phyloP scores from a whole-genome alignment of 2,113 vertebrate species.

The Phocoena sinus region DNA sequence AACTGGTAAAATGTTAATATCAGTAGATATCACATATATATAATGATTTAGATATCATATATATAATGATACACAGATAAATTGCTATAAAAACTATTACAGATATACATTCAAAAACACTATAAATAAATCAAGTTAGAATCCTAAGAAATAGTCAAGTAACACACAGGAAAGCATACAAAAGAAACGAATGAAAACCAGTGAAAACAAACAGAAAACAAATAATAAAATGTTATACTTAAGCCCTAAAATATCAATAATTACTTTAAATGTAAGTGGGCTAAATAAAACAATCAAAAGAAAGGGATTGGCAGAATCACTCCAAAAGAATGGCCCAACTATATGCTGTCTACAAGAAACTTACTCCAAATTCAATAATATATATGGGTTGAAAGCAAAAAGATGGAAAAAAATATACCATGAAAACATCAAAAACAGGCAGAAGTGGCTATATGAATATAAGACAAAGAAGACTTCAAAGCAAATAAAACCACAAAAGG shows the following conservation, averaged over 20 bases:
- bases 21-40: neutral
- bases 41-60: neutral
- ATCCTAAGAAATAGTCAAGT: no score
- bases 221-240: no score
- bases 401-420: neutral
- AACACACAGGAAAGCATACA: no score
- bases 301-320: neutral
- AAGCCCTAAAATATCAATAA: no score
- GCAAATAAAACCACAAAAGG: neutral
- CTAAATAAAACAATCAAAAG: neutral
- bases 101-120: neutral
- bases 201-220: no score
- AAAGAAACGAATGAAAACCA: no score
- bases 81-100: neutral
- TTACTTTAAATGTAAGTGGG: neutral
- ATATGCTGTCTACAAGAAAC: neutral
- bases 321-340: neutral
- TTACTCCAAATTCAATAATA: neutral
- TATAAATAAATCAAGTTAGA: neutral
- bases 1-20: neutral
- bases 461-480: neutral
- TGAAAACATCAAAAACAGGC: neutral
- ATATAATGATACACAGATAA: neutral
- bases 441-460: neutral
- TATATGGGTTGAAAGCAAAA: neutral